phyloP scores from a whole-genome alignment of 2,888 invertebrate genomes.

The Hermaeophaga mercurialis region DNA sequence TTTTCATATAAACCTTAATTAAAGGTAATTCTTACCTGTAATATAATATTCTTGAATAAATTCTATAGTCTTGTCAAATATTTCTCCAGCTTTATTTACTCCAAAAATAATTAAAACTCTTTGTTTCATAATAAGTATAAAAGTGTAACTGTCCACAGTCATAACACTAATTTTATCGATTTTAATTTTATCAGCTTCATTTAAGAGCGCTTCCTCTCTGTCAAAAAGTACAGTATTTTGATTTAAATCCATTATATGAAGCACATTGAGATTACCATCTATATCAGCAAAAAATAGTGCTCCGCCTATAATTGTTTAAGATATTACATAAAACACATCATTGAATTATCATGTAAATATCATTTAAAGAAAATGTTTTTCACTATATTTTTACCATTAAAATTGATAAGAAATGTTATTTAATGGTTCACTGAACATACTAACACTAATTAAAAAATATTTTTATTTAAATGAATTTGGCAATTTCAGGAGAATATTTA shows the following conservation, averaged over 20 bases:
- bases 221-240: constrained; percentile 36
- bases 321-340: too few species aligned
- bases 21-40: constrained; percentile 45
- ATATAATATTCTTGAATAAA: constrained; percentile 48
- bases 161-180: constrained; percentile 47
- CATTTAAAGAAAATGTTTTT: too few species aligned
- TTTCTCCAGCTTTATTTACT: constrained; percentile 43
- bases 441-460: too few species aligned
- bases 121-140: constrained; percentile 46
- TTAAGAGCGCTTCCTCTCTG: constrained; percentile 41
- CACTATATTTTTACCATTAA: too few species aligned
- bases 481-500: too few species aligned
- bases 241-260: constrained; percentile 44
- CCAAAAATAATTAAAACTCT: constrained; percentile 46
- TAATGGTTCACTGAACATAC: too few species aligned
- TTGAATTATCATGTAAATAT: too few species aligned
- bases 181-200: constrained; percentile 41
- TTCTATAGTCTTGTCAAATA: constrained; percentile 43
- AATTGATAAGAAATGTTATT: too few species aligned
- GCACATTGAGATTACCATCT: constrained; percentile 46
- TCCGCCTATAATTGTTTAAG: too few species aligned
- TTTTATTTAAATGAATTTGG: too few species aligned
- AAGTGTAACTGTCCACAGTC: constrained; percentile 40
- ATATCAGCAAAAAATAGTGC: constrained; percentile 47
- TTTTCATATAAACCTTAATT: too few species aligned